These are phyloP conservation scores for Drosophila infuscata DNA, from an alignment of 2,888 invertebrate genomes.

Conservation along the genomic window DNA sequence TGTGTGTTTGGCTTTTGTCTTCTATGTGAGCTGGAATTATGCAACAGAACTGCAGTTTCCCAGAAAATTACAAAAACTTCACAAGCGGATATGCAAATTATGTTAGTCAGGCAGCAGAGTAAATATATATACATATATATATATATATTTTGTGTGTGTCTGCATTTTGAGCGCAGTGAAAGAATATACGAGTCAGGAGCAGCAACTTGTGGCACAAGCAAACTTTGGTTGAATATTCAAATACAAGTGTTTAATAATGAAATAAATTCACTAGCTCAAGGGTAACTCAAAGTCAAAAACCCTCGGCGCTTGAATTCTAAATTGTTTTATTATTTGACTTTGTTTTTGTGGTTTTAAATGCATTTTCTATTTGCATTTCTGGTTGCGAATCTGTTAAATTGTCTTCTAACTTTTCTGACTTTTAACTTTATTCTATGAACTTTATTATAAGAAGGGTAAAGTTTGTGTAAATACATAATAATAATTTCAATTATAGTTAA, in stretches of 20 bases:
- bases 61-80: conserved; percentile 36
- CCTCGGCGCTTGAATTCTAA: conserved; percentile 12
- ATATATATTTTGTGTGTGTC: neutral
- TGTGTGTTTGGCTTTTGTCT: conserved; percentile 3
- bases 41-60: conserved; percentile 20
- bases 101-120: conserved; percentile 37
- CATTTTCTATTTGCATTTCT: conserved; percentile 41
- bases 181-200: neutral
- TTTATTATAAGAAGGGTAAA: neutral
- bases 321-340: conserved; percentile 21
- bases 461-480: conserved; percentile 1
- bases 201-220: neutral
- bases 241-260: neutral
- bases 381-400: neutral
- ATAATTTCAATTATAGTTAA: conserved; percentile 23
- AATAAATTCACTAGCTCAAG: neutral
- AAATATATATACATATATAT: conserved; percentile 4
- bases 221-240: neutral
- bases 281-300: conserved; percentile 10
- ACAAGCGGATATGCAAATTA: conserved; percentile 58
- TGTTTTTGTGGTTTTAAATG: conserved; percentile 20
- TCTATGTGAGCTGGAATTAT: conserved; percentile 12
- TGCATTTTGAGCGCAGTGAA: neutral
- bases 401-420: neutral
- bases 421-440: too few species aligned